Evolutionary conservation across 2,113 vertebrate species (phyloP).

Genomic region (Salvelinus alpinus): DNA sequence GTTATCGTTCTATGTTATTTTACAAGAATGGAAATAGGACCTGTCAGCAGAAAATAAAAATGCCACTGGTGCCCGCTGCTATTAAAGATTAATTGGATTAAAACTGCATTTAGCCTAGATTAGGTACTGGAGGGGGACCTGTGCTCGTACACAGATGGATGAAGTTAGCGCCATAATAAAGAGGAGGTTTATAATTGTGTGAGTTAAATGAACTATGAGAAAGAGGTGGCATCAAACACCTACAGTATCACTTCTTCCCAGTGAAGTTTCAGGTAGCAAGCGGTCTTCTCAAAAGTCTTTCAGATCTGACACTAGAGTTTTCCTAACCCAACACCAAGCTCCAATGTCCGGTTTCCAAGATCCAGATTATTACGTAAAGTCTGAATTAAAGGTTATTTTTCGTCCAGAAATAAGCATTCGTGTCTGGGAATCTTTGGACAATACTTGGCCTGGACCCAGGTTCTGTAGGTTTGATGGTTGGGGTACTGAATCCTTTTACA

Average conservation of each 20-base stretch:
- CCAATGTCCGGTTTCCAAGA: too few relatives aligned
- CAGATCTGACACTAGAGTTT: not conserved
- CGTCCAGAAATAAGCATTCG: not conserved
- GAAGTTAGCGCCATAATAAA: constrained; percentile 48
- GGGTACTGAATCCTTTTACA: not conserved
- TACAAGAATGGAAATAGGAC: constrained; percentile 51
- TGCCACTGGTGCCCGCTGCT: constrained; percentile 46
- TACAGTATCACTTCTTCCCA: constrained; percentile 29
- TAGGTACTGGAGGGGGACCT: constrained; percentile 55
- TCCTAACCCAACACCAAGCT: too few relatives aligned
- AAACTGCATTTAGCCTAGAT: constrained; percentile 64
- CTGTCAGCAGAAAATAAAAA: constrained; percentile 67
- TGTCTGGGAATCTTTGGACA: not conserved
- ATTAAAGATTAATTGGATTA: constrained; percentile 72
- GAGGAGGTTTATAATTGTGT: constrained; percentile 52
- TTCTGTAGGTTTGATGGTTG: not conserved
- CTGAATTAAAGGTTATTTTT: not conserved
- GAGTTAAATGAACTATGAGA: constrained; percentile 28
- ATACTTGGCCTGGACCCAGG: constrained; percentile 24
- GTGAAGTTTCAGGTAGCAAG: constrained; percentile 17
- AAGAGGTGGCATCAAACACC: constrained; percentile 33
- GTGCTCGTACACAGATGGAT: constrained; percentile 65
- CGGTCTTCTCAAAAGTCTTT: constrained; percentile 8
- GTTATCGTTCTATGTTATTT: constrained; percentile 59
- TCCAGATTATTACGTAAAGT: too few relatives aligned